Percentiles rank a stretch among this genome's conserved stretches.
These are phyloP conservation scores for Corella eumyota DNA, from an alignment of 23 tunicate species.

Conservation along the genomic window DNA sequence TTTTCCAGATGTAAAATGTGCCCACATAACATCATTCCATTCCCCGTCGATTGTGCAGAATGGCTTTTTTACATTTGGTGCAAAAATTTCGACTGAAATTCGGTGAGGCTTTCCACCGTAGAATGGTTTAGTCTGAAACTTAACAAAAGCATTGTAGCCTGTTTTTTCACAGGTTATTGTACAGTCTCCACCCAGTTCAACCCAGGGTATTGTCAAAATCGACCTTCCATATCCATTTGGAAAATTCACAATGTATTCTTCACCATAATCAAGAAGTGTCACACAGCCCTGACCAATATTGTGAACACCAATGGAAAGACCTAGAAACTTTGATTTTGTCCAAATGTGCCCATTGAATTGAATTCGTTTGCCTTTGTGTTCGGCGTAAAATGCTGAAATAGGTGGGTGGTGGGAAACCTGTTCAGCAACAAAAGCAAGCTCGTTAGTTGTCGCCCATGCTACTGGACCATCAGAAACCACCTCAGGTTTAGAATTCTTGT, in stretches of 20 bases:
- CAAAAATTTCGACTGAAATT: slow-evolving; percentile 54
- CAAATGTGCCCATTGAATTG: slow-evolving; percentile 95
- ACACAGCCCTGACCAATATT: slow-evolving; percentile 88
- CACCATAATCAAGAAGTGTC: slow-evolving; percentile 59
- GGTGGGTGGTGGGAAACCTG: slow-evolving; percentile 99
- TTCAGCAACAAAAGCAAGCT: slow-evolving; percentile 71
- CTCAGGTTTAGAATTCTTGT: background rate
- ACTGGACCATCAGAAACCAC: slow-evolving; percentile 74
- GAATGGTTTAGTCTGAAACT: slow-evolving; percentile 95
- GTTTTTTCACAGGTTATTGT: slow-evolving; percentile 86
- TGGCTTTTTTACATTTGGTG: slow-evolving; percentile 84
- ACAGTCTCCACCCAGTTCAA: slow-evolving; percentile 94
- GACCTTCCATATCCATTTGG: slow-evolving; percentile 96
- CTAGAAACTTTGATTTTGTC: slow-evolving; percentile 95
- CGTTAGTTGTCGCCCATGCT: slow-evolving; percentile 81
- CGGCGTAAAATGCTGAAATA: slow-evolving; percentile 93
- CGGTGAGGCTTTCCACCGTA: slow-evolving; percentile 86
- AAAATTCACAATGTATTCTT: slow-evolving; percentile 76
- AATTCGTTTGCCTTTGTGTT: slow-evolving; percentile 53
- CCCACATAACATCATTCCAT: slow-evolving; percentile 69
- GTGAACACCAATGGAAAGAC: slow-evolving; percentile 90
- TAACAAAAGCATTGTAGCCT: slow-evolving; percentile 75
- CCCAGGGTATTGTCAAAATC: slow-evolving; percentile 94
- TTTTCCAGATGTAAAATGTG: slow-evolving; percentile 24
- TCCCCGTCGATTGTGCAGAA: slow-evolving; percentile 83